Percentiles rank a stretch among this genome's conserved stretches.
Evolutionary conservation across 1,140 invertebrate species (phyloP).

Genomic region (Hetaerina americana): DNA sequence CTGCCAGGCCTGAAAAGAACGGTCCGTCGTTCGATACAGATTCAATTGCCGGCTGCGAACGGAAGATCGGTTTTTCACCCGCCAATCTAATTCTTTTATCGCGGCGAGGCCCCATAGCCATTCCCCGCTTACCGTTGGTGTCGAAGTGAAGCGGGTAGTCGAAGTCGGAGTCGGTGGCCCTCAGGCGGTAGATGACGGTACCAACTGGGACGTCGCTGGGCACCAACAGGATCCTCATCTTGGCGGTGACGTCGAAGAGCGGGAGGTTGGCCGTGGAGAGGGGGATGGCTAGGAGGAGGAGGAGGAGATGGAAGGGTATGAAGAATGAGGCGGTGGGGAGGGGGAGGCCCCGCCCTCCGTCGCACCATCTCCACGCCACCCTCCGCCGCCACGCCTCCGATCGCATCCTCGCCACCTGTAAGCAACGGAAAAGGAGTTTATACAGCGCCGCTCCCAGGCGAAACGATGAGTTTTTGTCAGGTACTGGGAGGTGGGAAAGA

Average conservation of each 20-base stretch:
- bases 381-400: not conserved
- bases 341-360: not conserved
- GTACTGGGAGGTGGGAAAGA: no score
- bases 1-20: no score
- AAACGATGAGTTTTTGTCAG: no score
- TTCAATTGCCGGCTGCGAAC: no score
- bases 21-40: no score
- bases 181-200: constrained; percentile 69
- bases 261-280: constrained; percentile 39
- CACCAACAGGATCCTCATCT: constrained; percentile 64
- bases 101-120: no score
- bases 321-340: no score
- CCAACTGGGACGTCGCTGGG: constrained; percentile 67
- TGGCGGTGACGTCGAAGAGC: constrained; percentile 64
- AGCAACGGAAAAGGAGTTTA: no score
- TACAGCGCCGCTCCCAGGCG: no score
- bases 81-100: no score
- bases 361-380: not conserved
- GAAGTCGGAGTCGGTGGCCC: constrained; percentile 73
- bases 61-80: no score
- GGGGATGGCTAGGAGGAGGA: not conserved
- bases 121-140: constrained; percentile 50
- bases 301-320: not conserved
- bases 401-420: not conserved
- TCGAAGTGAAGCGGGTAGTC: constrained; percentile 74